Percentiles rank a stretch among this genome's conserved stretches.
Conservation (phyloP, 1,140 invertebrate genomes). For the Philotrypesis tridentata region DNA sequence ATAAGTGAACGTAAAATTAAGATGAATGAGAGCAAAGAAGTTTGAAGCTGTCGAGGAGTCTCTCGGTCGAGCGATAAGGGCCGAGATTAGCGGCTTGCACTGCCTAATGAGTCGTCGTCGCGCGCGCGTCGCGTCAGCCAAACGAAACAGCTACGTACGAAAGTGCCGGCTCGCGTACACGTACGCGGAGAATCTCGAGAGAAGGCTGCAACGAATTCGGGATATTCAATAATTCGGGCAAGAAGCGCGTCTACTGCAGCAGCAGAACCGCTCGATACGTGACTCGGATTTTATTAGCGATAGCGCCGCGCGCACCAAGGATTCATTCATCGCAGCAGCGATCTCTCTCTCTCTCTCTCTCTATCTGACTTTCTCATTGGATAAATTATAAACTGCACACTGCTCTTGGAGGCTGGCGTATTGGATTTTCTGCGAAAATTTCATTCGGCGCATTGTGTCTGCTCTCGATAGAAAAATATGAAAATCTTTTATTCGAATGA, state of each 20-base stretch:
- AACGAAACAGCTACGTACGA: too few species aligned
- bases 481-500: not conserved
- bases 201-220: constrained; percentile 14
- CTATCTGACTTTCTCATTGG: not conserved
- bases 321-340: constrained; percentile 22
- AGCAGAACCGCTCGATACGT: constrained; percentile 15
- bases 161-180: too few species aligned
- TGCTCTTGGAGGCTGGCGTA: not conserved
- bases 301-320: not conserved
- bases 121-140: too few species aligned
- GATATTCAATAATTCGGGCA: constrained; percentile 29
- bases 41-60: not conserved
- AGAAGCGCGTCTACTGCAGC: not conserved
- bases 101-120: constrained; percentile 40
- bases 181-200: too few species aligned
- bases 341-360: too few species aligned
- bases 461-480: too few species aligned
- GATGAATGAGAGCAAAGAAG: not conserved
- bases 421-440: not conserved
- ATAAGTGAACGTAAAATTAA: constrained; percentile 19
- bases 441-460: not conserved
- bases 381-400: not conserved
- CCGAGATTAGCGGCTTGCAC: constrained; percentile 50
- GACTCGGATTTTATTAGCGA: constrained; percentile 45
- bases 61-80: constrained; percentile 38